A percentile compares a stretch with the other conserved stretches of the same genome.
Evolutionary conservation across 2,888 invertebrate genomes (phyloP).

Genomic region (Rhagonycha fulva): DNA sequence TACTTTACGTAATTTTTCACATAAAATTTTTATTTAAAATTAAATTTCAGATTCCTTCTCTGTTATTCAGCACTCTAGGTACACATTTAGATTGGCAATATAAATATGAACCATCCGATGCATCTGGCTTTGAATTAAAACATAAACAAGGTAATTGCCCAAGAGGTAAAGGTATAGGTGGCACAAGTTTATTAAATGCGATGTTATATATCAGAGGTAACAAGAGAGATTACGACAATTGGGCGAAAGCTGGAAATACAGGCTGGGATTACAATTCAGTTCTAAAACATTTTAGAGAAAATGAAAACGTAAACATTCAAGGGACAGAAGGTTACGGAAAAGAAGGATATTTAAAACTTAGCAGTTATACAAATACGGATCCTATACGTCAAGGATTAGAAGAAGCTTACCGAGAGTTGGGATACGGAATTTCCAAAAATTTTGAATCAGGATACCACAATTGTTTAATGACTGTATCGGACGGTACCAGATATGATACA

Average conservation of each 20-base stretch:
- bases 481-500: conserved; percentile 78
- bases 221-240: conserved; percentile 77
- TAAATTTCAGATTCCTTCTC: conserved; percentile 40
- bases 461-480: conserved; percentile 46
- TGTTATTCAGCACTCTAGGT: conserved; percentile 37
- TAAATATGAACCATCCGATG: conserved; percentile 38
- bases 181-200: conserved; percentile 57
- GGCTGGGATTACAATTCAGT: conserved; percentile 81
- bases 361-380: conserved; percentile 48
- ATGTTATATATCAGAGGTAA: conserved; percentile 60
- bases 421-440: conserved; percentile 39
- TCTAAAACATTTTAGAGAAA: conserved; percentile 76
- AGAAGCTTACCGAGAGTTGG: conserved; percentile 56
- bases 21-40: neutral
- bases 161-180: conserved; percentile 57
- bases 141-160: conserved; percentile 49
- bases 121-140: conserved; percentile 38
- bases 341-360: conserved; percentile 57
- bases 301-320: conserved; percentile 57
- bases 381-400: conserved; percentile 47
- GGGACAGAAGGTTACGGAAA: conserved; percentile 42
- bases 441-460: conserved; percentile 42
- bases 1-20: conserved; percentile 32
- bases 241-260: conserved; percentile 77
- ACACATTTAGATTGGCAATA: conserved; percentile 46